phyloP scores from a whole-genome alignment of 2,113 vertebrate species.

The Isurus oxyrinchus region DNA sequence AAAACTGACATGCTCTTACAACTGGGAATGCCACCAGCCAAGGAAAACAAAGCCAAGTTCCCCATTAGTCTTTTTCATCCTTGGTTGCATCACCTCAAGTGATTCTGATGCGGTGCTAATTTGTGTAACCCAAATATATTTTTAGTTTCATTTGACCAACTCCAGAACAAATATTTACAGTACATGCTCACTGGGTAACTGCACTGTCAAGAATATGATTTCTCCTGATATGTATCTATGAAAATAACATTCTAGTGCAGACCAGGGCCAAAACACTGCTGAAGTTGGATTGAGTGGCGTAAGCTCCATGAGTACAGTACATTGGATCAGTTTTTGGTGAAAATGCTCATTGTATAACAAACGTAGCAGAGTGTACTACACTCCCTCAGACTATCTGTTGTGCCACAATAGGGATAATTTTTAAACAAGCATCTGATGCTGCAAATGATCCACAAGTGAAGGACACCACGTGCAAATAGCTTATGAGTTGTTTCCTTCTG shows the following conservation, averaged over 20 bases:
- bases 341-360: not conserved
- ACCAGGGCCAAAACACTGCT: not conserved
- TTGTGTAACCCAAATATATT: not conserved
- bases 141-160: not conserved
- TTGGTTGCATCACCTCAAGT: not conserved
- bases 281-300: not conserved
- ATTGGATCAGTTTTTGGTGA: not conserved
- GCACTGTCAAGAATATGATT: not conserved
- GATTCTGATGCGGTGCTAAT: not conserved
- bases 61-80: not conserved
- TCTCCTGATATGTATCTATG: not conserved
- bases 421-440: not conserved
- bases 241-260: not conserved
- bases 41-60: not conserved
- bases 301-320: not conserved
- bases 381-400: not conserved
- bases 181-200: not conserved
- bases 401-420: not conserved
- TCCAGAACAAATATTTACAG: conserved; percentile 13
- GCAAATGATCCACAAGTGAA: not conserved
- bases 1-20: not conserved
- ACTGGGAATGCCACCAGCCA: not conserved
- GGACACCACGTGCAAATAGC: not conserved
- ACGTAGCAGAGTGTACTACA: not conserved
- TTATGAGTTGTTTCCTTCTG: not conserved